Percentiles rank a stretch among this genome's conserved stretches.
Conservation (phyloP, 2,797 vertebrate genomes). For the Lagorchestes hirsutus region DNA sequence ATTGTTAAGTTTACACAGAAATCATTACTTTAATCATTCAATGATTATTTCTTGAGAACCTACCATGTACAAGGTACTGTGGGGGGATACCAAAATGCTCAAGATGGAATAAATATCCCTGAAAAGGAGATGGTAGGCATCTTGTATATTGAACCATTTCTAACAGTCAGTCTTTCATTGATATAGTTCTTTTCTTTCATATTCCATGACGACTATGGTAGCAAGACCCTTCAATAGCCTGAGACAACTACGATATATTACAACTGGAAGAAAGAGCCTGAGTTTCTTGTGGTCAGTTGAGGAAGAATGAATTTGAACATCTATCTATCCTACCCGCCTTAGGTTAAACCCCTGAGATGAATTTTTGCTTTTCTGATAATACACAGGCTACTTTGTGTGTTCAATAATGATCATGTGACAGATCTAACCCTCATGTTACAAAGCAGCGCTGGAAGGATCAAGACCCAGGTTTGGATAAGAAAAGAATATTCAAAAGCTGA, state of each 20-base stretch:
- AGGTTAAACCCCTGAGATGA: not conserved
- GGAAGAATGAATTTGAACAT: not conserved
- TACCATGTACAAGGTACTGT: constrained; percentile 1
- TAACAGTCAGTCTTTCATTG: constrained; percentile 48
- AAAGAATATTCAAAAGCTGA: not conserved
- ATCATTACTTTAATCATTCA: constrained; percentile 45
- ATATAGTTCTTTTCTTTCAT: not conserved
- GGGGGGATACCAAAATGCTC: constrained; percentile 8
- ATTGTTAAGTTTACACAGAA: constrained; percentile 51
- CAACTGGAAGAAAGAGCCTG: constrained; percentile 16
- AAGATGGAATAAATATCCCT: constrained; percentile 5
- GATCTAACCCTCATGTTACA: not conserved
- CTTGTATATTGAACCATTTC: not conserved
- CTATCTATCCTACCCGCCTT: not conserved
- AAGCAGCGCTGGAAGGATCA: not conserved
- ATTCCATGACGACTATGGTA: not conserved
- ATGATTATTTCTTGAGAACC: constrained; percentile 46
- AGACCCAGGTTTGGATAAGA: not conserved
- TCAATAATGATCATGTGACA: not conserved
- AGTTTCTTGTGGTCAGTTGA: not conserved
- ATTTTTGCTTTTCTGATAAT: not conserved
- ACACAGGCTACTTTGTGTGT: not conserved
- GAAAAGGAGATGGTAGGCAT: constrained; percentile 23
- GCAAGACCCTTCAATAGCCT: constrained; percentile 16
- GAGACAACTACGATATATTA: constrained; percentile 32